A percentile compares a stretch with the other conserved stretches of the same genome.
Conservation (phyloP, 2,113 vertebrate species). For the Phalacrocorax brasilianus region DNA sequence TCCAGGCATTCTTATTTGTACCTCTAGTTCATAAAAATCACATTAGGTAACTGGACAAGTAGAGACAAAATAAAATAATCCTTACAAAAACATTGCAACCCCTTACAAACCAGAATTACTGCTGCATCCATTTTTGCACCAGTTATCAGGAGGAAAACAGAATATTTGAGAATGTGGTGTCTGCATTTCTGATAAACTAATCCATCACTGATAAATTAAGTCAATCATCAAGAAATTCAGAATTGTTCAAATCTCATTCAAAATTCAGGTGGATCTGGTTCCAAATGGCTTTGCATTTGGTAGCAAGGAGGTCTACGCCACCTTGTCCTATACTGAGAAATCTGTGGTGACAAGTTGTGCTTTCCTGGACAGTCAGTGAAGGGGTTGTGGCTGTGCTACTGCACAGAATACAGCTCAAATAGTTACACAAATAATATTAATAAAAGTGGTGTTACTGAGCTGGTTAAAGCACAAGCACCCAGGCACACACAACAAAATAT, state of each 20-base stretch:
- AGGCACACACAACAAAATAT: neutral
- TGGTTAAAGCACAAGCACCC: neutral
- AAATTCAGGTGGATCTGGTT: neutral
- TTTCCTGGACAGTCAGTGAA: neutral
- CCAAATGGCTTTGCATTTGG: neutral
- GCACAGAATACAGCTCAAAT: neutral
- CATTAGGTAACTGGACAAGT: neutral
- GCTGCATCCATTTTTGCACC: neutral
- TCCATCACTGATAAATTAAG: neutral
- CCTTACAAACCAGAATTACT: neutral
- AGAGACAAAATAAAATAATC: neutral
- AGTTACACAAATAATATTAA: neutral
- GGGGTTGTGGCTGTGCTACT: neutral
- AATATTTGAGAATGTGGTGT: neutral
- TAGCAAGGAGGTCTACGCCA: accelerated
- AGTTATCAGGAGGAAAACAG: neutral
- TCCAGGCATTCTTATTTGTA: neutral
- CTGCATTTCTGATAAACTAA: neutral
- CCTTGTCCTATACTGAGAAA: neutral
- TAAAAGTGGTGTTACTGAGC: neutral
- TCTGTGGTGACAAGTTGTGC: neutral
- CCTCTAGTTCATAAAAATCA: neutral
- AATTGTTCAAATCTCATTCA: neutral
- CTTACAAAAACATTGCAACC: neutral
- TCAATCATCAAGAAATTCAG: neutral